phyloP scores from a whole-genome alignment of 92 coral and sea anemone genomes.

The Epizoanthus ramosus region DNA sequence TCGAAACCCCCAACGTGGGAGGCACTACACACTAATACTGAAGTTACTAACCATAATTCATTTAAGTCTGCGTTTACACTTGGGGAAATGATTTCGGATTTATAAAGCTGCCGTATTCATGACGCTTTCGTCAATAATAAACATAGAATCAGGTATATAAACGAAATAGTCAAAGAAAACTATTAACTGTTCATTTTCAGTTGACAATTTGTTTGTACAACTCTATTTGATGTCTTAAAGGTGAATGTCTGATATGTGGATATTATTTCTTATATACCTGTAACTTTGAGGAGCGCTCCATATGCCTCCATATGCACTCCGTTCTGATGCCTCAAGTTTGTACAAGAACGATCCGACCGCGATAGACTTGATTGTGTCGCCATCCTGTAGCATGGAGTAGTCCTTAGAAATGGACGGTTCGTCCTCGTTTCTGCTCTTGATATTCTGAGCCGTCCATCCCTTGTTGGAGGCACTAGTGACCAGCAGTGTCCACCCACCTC shows the following conservation, averaged over 20 bases:
- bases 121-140: too few species aligned
- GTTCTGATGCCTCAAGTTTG: conserved; percentile 89
- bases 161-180: too few species aligned
- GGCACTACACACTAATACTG: too few species aligned
- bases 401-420: conserved; percentile 84
- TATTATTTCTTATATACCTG: conserved; percentile 61
- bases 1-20: too few species aligned
- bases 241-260: too few species aligned
- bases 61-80: too few species aligned
- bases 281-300: conserved; percentile 91
- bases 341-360: conserved; percentile 80
- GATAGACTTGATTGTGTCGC: conserved; percentile 82
- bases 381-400: conserved; percentile 83
- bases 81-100: too few species aligned
- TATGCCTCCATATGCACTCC: conserved; percentile 86
- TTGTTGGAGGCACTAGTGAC: conserved; percentile 79
- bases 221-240: background rate
- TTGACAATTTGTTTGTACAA: too few species aligned
- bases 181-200: too few species aligned
- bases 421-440: conserved; percentile 76
- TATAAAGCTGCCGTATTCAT: too few species aligned
- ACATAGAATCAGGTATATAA: too few species aligned
- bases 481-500: conserved; percentile 93
- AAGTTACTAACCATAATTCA: too few species aligned
- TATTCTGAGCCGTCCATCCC: conserved; percentile 79